Evolutionary conservation across 2,888 invertebrate species (phyloP).

Genomic region (Euclidia mi): DNA sequence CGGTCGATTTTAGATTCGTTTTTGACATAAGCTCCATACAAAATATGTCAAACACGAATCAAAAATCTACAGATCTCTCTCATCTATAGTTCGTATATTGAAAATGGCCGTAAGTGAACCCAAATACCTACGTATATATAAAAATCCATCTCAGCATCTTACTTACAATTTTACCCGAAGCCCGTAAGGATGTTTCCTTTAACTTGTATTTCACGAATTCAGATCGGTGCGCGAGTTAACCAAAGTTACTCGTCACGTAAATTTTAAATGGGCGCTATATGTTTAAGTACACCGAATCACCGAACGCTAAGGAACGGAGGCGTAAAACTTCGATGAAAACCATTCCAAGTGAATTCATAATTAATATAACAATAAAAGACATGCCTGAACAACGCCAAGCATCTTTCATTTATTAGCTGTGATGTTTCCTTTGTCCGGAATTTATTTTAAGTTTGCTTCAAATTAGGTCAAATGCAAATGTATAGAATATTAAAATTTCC

Average conservation of each 20-base stretch:
- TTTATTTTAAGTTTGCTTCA: background rate
- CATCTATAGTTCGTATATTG: too few relatives aligned
- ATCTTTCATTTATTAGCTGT: constrained; percentile 3
- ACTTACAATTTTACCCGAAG: constrained; percentile 13
- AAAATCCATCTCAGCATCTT: constrained; percentile 12
- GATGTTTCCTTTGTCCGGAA: background rate
- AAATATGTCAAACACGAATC: too few relatives aligned
- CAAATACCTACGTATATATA: background rate
- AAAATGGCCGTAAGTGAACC: too few relatives aligned
- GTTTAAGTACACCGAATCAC: constrained; percentile 46
- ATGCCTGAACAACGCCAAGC: constrained; percentile 1
- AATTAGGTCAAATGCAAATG: too few relatives aligned
- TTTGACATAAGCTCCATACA: too few relatives aligned
- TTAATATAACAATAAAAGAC: constrained; percentile 37
- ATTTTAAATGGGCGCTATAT: constrained; percentile 63
- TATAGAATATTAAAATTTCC: too few relatives aligned
- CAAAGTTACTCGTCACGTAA: constrained; percentile 48
- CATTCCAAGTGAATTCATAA: constrained; percentile 52
- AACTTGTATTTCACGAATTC: constrained; percentile 44
- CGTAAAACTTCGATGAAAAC: constrained; percentile 53
- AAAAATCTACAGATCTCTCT: too few relatives aligned
- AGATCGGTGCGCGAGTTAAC: constrained; percentile 32
- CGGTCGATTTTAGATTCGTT: too few relatives aligned
- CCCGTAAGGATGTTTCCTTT: constrained; percentile 18
- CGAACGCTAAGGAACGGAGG: constrained; percentile 38